Conservation (phyloP, 2,797 vertebrate species). For the Acridotheres tristis region DNA sequence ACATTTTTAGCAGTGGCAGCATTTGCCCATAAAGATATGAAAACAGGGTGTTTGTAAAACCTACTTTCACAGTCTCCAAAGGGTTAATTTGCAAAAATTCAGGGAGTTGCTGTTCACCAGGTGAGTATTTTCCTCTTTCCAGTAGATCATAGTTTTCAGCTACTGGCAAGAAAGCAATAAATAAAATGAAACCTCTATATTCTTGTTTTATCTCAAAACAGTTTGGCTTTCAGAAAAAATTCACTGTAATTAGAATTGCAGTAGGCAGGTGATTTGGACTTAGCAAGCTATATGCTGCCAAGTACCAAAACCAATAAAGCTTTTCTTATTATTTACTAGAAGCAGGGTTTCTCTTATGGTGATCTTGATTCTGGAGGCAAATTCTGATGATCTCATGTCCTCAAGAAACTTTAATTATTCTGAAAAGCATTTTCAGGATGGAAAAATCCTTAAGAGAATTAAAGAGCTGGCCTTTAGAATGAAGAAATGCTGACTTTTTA, state of each 20-base stretch:
- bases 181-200: neutral
- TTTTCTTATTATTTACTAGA: neutral
- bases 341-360: neutral
- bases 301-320: neutral
- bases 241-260: neutral
- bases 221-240: neutral
- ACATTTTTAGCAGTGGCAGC: neutral
- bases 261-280: neutral
- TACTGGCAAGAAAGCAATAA: neutral
- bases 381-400: neutral
- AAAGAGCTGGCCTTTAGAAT: neutral
- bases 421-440: neutral
- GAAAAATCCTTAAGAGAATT: neutral
- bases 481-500: neutral
- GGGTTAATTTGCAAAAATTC: neutral
- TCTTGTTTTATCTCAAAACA: constrained; percentile 2
- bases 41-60: neutral
- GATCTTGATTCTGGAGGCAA: neutral
- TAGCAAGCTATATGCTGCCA: neutral
- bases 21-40: neutral
- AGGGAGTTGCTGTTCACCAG: neutral
- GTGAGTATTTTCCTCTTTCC: neutral
- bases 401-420: neutral
- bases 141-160: neutral
- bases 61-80: neutral